Evolutionary conservation across 2,888 invertebrate genomes (phyloP), one percentile per base, ranked within the genome.

Genomic region (Eledone cirrhosa): DNA sequence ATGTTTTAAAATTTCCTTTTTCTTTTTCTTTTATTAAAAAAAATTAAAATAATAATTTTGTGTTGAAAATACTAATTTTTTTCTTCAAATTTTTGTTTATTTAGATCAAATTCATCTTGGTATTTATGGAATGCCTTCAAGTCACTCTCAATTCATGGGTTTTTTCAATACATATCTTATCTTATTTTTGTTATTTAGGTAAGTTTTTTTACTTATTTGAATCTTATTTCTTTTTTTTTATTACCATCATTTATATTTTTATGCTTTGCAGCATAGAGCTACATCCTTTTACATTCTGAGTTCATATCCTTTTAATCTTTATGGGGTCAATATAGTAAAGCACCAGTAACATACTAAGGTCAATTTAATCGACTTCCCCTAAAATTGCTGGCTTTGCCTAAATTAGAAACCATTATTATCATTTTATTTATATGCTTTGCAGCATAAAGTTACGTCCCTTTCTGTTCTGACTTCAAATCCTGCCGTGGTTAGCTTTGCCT

Each of bases 111-210:
- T 41, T 72, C 33, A 11, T n/a, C 29, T 41, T 33, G 33, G 72
- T 72, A 41, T 41, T 72, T 91, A 91, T 85, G 91, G 91, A 63
- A 97, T 97, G 96, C 97, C 97, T 78, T 96, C 96, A 48, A 94
- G 95, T 81, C 97, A 97, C 92, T 93, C 96, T 85, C 96, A 97
- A 91, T 95, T 96, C 90, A 94, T 95, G 92, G 96, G 96, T 95
- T 97, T 96, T 91, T 96, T 96, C 91, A 93, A 95, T 84, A 93
- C 94, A 76, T 97, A 97, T 91, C 93, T 95, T 82, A 93, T 94
- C 83, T 94, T 95, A 91, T 97, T 97, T 92, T 94, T 96, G 87
- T 93, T 95, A 87, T 94, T 96, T 88, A 94, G 96, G 96, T 96
- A 92, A 80, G 80, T 48, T n/a, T 2, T 29, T 76, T 48, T n/a